Evolutionary conservation across 2,797 vertebrate genomes (phyloP).

Genomic region (Myripristis jacobus): DNA sequence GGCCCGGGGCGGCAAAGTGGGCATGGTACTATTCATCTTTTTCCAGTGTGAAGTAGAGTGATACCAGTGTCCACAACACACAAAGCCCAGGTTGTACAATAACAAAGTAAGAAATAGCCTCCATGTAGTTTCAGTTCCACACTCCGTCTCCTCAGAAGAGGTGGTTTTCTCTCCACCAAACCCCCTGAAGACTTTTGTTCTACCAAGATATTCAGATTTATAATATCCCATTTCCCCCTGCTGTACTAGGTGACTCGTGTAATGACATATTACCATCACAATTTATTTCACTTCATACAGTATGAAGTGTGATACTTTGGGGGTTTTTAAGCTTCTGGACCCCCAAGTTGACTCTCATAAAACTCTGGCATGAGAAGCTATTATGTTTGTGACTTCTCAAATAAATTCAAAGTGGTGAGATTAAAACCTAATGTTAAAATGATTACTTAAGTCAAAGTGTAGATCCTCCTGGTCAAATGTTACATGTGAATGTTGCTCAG

Average conservation of each 20-base stretch:
- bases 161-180: background rate
- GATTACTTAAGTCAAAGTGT: too few relatives aligned
- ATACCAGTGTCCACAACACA: background rate
- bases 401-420: too few relatives aligned
- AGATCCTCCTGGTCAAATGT: too few relatives aligned
- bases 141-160: background rate
- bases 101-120: background rate
- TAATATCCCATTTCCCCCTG: slow-evolving; percentile 4
- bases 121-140: background rate
- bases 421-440: too few relatives aligned
- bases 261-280: too few relatives aligned
- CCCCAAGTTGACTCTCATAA: too few relatives aligned
- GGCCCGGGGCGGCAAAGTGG: background rate
- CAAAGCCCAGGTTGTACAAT: background rate
- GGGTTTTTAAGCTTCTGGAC: too few relatives aligned
- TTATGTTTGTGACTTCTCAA: too few relatives aligned
- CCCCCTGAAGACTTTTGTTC: slow-evolving; percentile 14
- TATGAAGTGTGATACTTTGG: too few relatives aligned
- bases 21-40: slow-evolving; percentile 1
- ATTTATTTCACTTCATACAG: too few relatives aligned
- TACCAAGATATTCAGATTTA: slow-evolving; percentile 11
- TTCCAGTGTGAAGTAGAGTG: background rate
- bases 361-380: too few relatives aligned
- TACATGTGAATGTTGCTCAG: too few relatives aligned
- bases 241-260: slow-evolving; percentile 22